phyloP scores from a whole-genome alignment of 1,140 invertebrate genomes.

The Samia ricini region DNA sequence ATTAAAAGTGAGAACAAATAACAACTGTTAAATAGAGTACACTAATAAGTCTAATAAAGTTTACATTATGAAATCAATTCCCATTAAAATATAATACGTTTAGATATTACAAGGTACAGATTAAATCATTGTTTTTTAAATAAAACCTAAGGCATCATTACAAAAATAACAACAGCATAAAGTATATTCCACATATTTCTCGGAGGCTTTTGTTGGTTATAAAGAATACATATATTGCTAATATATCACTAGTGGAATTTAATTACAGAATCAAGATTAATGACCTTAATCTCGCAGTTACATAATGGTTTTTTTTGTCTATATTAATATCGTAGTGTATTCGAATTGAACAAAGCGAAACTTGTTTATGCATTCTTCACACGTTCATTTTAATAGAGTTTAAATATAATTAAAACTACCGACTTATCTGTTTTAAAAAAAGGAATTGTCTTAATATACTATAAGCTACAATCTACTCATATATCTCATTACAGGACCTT shows the following conservation, averaged over 20 bases:
- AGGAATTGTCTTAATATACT: constrained; percentile 57
- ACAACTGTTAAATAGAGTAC: too few relatives aligned
- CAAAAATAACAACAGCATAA: neutral
- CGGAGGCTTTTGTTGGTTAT: neutral
- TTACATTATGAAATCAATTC: too few relatives aligned
- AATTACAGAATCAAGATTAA: neutral
- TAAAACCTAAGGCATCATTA: too few relatives aligned
- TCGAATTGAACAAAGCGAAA: neutral
- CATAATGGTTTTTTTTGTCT: neutral
- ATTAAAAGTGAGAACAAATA: too few relatives aligned
- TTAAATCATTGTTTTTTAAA: too few relatives aligned
- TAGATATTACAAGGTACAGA: too few relatives aligned
- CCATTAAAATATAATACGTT: too few relatives aligned
- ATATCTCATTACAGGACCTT: constrained; percentile 73
- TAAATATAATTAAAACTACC: constrained; percentile 21
- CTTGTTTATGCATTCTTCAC: neutral
- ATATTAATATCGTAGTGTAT: neutral
- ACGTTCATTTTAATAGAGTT: neutral
- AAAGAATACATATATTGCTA: neutral
- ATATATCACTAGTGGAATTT: neutral
- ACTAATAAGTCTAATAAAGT: too few relatives aligned
- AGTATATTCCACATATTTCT: neutral
- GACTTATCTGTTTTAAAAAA: constrained; percentile 35
- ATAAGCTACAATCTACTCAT: constrained; percentile 54
- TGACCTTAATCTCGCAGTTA: neutral